These are phyloP conservation scores for Amiota mariae DNA, from an alignment of 2,888 invertebrate genomes.

Conservation along the genomic window DNA sequence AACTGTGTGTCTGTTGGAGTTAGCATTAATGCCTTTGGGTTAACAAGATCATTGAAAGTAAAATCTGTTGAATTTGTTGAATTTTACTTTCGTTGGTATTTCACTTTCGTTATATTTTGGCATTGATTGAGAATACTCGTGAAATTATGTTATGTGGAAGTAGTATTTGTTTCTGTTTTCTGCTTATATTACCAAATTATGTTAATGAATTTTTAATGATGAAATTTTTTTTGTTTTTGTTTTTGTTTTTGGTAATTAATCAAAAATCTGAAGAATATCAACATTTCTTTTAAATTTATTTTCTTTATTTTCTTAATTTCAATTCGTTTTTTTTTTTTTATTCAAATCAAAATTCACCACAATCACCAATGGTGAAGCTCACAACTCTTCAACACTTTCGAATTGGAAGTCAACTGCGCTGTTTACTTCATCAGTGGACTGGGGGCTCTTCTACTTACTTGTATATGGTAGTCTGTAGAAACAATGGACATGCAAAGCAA, in stretches of 20 bases:
- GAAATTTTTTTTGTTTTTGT: background rate
- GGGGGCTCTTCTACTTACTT: background rate
- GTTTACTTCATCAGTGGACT: background rate
- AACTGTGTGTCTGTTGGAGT: background rate
- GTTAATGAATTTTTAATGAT: background rate
- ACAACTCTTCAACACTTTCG: background rate
- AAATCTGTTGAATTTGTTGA: background rate
- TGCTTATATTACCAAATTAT: background rate
- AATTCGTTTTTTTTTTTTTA: background rate
- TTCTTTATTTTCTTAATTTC: background rate
- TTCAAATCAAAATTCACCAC: background rate
- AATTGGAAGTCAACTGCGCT: conserved; percentile 10
- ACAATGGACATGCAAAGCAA: conserved; percentile 3
- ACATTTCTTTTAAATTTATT: background rate
- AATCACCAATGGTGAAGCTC: background rate
- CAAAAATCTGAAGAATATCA: background rate
- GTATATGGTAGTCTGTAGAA: no score
- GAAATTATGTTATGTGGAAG: no score
- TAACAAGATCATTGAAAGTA: conserved; percentile 22
- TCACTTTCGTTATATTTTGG: conserved; percentile 3
- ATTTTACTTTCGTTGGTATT: conserved; percentile 5
- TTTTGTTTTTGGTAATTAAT: background rate
- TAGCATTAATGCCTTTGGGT: conserved; percentile 12
- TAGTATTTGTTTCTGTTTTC: no score
- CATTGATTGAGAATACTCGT: conserved; percentile 19